Percentiles rank a stretch among this genome's conserved stretches.
Conservation (phyloP, 2,797 vertebrate species). For the Botia almorhae region DNA sequence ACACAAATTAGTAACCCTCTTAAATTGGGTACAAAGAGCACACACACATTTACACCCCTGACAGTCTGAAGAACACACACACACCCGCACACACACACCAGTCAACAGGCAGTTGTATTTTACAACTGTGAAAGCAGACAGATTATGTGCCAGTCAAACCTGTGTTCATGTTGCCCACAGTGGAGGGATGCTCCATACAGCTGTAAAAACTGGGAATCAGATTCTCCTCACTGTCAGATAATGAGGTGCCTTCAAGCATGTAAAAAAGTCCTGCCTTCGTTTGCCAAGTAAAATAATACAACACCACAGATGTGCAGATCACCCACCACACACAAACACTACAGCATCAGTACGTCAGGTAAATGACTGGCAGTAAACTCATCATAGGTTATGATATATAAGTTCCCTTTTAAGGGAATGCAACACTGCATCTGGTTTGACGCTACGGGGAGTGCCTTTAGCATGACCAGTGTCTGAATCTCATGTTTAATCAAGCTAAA, state of each 20-base stretch:
- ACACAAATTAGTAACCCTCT: too few relatives aligned
- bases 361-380: not conserved
- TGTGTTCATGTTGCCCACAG: constrained; percentile 66
- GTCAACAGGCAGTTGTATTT: not conserved
- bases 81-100: constrained; percentile 42
- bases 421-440: too few relatives aligned
- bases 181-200: constrained; percentile 56
- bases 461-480: too few relatives aligned
- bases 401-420: too few relatives aligned
- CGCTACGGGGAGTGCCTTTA: too few relatives aligned
- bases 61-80: constrained; percentile 77
- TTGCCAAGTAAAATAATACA: constrained; percentile 89
- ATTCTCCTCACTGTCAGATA: constrained; percentile 62
- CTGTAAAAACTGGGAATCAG: constrained; percentile 63
- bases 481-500: too few relatives aligned
- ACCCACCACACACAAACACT: constrained; percentile 75
- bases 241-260: constrained; percentile 70
- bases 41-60: constrained; percentile 78
- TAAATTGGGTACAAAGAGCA: constrained; percentile 49
- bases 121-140: not conserved
- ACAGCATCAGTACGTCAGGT: not conserved
- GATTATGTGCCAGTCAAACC: not conserved
- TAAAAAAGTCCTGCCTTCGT: constrained; percentile 83
- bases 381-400: not conserved
- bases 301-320: constrained; percentile 84